Evolutionary conservation across 2,888 invertebrate genomes (phyloP).

Genomic region (Meteorus colon): DNA sequence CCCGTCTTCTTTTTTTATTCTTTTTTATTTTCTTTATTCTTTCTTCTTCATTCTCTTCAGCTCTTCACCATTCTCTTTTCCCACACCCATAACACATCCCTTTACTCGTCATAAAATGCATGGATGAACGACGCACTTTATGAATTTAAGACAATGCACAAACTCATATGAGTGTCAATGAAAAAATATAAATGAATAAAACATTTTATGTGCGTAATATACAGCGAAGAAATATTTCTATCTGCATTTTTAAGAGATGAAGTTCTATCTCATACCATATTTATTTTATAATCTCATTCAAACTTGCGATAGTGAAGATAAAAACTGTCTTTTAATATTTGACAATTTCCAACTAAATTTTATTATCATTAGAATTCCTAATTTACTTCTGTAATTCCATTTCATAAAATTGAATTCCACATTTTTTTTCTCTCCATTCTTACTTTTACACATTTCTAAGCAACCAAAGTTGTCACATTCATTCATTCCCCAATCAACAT

Average conservation of each 20-base stretch:
- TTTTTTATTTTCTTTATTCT: not conserved
- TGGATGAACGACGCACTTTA: conserved; percentile 4
- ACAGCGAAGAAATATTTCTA: conserved; percentile 20
- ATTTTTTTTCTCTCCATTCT: no score
- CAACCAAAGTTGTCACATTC: no score
- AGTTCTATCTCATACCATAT: not conserved
- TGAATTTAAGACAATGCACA: conserved; percentile 19
- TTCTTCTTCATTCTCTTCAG: not conserved
- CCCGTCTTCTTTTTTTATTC: conserved; percentile 5
- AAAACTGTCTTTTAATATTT: no score
- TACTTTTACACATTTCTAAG: no score
- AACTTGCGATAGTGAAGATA: no score
- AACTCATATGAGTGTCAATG: not conserved
- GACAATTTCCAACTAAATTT: no score
- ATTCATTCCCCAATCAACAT: no score
- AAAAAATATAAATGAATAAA: conserved; percentile 6
- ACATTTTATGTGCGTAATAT: not conserved
- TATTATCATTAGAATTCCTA: no score
- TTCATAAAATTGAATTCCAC: no score
- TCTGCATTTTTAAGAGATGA: not conserved
- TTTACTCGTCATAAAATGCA: not conserved
- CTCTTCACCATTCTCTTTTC: conserved; percentile 8
- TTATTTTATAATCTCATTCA: no score
- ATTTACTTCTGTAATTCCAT: no score
- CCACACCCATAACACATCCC: conserved; percentile 33